These are phyloP conservation scores for Lampris megalopsis DNA, from an alignment of 2,113 vertebrate species.

Conservation along the genomic window DNA sequence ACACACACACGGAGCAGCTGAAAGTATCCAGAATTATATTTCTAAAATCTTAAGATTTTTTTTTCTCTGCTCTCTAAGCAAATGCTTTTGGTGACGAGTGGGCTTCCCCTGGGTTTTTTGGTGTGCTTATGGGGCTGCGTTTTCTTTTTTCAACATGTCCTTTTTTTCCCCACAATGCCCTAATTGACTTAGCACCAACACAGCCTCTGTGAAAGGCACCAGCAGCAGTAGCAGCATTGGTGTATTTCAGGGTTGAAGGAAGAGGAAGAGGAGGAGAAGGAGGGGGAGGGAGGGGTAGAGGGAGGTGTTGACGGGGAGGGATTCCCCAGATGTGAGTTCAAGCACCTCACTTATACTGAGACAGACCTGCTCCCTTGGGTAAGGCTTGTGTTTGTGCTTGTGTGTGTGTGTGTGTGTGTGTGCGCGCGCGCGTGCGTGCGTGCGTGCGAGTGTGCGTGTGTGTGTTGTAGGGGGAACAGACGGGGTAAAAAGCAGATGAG, in stretches of 20 bases:
- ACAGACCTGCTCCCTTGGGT: constrained; percentile 42
- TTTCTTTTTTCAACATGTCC: constrained; percentile 34
- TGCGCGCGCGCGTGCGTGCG: background rate
- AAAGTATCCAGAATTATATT: constrained; percentile 30
- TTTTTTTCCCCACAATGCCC: constrained; percentile 36
- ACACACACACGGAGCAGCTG: background rate
- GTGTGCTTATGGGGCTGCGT: constrained; percentile 38
- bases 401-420: constrained; percentile 1
- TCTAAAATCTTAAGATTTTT: constrained; percentile 22
- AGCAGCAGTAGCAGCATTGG: background rate
- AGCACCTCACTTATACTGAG: constrained; percentile 38
- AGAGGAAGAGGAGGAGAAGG: background rate
- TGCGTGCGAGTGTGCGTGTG: background rate
- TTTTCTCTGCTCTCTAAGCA: constrained; percentile 29
- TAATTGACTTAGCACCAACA: constrained; percentile 59
- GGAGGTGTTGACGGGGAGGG: background rate
- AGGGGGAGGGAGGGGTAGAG: background rate
- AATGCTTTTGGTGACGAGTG: constrained; percentile 46
- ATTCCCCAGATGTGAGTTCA: constrained; percentile 63
- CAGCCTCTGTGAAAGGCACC: constrained; percentile 35
- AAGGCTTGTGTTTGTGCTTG: background rate
- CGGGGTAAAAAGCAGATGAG: constrained; percentile 59
- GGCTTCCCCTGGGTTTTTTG: constrained; percentile 43
- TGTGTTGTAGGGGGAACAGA: background rate
- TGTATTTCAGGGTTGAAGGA: constrained; percentile 21